Base-by-base conservation (phyloP, 2,113 vertebrate genomes). In the Cairina moschata region DNA sequence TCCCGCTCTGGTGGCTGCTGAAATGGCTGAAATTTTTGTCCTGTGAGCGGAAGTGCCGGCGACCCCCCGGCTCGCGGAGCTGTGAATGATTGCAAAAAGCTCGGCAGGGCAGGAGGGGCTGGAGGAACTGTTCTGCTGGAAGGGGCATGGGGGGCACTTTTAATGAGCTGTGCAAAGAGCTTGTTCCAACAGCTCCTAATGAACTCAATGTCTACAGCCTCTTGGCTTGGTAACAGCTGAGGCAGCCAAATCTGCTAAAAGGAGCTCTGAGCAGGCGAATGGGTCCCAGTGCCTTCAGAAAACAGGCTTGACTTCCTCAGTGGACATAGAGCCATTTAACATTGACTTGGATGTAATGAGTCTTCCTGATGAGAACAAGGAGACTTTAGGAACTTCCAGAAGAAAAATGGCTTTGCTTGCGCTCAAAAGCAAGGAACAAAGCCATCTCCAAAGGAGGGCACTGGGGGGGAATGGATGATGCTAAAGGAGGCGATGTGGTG, bases 151-250 rank as follows among this genome's bases (percentile, higher is more conserved):
- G 90, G 97, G 97, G 29, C 91, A 90, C 95, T 97, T 97, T 96
- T 97, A 97, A 97, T 98, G 97, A 98, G 91, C 87, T 96, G 90
- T 93, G 95, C 86, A 59, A 72, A 92, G 96, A 96, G 93, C 96
- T 96, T 96, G 97, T 97, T 90, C 93, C 87, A 91, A 96, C 97
- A 94, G 83, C 96, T 96, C 85, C 95, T 98, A 97, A 98, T 98
- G 97, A 96, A 97, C 96, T 97, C 95, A 94, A 83, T 91, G 92
- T 96, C 89, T 93, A 92, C 66, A 25, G 85, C 80, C 92, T 88
- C 88, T 92, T 97, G 60, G 67, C 93, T 85, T 93, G 90, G 73
- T 93, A 94, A 88, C 91, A 91, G 88, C 93, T 96, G 91, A 96
- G 83, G 79, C 92, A 96, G 95, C 93, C 96, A 94, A 94, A 93